A percentile compares a stretch with the other conserved stretches of the same genome.
Conservation (phyloP, 2,113 vertebrate genomes). For the Scomber scombrus region DNA sequence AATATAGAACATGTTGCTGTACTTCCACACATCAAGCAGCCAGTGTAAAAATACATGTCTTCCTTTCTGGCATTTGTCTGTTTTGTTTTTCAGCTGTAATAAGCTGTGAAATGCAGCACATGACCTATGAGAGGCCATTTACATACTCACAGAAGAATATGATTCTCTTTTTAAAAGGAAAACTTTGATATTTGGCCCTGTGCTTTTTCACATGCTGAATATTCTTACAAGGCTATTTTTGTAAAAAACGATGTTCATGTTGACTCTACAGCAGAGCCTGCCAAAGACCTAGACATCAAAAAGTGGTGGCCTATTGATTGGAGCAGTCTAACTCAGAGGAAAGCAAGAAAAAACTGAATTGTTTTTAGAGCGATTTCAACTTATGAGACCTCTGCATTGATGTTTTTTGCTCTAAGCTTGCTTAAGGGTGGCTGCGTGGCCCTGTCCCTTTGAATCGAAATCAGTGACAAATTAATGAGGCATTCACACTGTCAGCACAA, state of each 20-base stretch:
- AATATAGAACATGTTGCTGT: conserved; percentile 25
- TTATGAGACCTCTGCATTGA: conserved; percentile 17
- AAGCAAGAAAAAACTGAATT: conserved; percentile 31
- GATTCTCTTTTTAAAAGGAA: conserved; percentile 29
- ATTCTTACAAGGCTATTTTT: conserved; percentile 52
- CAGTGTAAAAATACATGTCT: conserved; percentile 7
- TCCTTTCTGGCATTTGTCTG: conserved; percentile 8
- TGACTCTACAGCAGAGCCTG: conserved; percentile 26
- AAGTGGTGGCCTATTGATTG: conserved; percentile 56
- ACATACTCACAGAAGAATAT: conserved; percentile 14
- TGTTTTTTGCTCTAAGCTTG: conserved; percentile 22
- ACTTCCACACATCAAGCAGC: neutral
- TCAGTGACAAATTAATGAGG: conserved; percentile 49
- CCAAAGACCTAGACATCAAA: conserved; percentile 57
- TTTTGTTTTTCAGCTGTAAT: neutral
- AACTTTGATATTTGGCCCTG: conserved; percentile 27
- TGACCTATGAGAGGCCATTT: neutral
- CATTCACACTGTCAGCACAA: conserved; percentile 12
- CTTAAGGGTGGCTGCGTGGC: neutral
- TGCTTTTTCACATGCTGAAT: conserved; percentile 36
- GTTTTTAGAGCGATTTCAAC: conserved; percentile 25
- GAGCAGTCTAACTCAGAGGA: conserved; percentile 17
- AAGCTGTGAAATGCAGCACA: neutral
- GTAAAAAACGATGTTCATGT: conserved; percentile 35
- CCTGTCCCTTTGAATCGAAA: conserved; percentile 44